phyloP scores from a whole-genome alignment of 2,797 vertebrate species.

The Masticophis lateralis region DNA sequence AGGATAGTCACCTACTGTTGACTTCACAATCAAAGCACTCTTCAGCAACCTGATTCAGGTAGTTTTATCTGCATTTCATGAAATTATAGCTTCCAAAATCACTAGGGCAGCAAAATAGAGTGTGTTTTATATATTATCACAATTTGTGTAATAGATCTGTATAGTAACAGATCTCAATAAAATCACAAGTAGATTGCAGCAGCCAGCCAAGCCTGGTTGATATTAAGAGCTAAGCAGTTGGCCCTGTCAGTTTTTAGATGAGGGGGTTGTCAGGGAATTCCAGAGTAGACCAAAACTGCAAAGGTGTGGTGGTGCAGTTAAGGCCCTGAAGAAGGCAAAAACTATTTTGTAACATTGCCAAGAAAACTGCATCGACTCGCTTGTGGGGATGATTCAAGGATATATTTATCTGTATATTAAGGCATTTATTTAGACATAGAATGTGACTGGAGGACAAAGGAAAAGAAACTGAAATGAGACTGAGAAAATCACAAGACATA shows the following conservation, averaged over 20 bases:
- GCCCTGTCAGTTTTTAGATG: not conserved
- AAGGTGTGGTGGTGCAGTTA: not conserved
- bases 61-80: not conserved
- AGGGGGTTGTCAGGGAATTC: not conserved
- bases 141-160: not conserved
- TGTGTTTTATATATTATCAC: not conserved
- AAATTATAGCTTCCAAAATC: not conserved
- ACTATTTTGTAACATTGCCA: not conserved
- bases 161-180: not conserved
- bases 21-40: not conserved
- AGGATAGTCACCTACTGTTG: not conserved
- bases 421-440: not conserved
- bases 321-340: not conserved
- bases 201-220: not conserved
- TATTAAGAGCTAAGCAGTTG: not conserved
- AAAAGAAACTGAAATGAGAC: not conserved
- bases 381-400: not conserved
- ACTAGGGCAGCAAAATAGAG: not conserved
- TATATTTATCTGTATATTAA: not conserved
- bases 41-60: not conserved
- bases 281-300: not conserved
- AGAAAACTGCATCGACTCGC: not conserved
- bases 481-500: not conserved
- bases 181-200: not conserved
- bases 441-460: not conserved